A percentile compares a stretch with the other conserved stretches of the same genome.
Conservation (phyloP, 2,113 vertebrate species). For the Cyphomyrus discorhynchus region DNA sequence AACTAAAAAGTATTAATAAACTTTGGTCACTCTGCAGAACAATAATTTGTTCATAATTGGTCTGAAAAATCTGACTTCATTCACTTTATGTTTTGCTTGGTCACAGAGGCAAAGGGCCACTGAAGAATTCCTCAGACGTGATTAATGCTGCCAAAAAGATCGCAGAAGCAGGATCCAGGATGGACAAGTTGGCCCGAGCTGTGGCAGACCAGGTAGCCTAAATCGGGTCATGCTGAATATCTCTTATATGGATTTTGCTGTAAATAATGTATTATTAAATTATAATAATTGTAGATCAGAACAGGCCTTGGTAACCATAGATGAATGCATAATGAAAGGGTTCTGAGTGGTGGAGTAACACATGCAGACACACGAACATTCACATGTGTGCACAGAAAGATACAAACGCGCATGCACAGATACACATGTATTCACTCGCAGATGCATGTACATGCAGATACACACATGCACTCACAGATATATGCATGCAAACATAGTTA, state of each 20-base stretch:
- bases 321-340: too few species aligned
- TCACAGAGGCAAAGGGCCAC: conserved; percentile 90
- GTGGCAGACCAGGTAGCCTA: conserved; percentile 90
- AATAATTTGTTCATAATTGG: background rate
- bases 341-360: background rate
- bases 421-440: too few species aligned
- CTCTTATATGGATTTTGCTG: background rate
- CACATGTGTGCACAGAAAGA: too few species aligned
- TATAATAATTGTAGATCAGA: background rate
- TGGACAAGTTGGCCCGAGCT: conserved; percentile 96
- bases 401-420: too few species aligned
- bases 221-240: background rate
- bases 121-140: conserved; percentile 98
- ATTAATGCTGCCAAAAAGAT: conserved; percentile 99
- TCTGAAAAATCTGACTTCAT: background rate
- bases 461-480: background rate
- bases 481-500: background rate
- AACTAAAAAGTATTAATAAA: background rate
- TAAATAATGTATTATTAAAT: background rate
- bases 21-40: background rate
- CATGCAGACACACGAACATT: background rate
- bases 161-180: conserved; percentile 94
- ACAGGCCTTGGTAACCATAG: background rate
- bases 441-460: too few species aligned
- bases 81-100: conserved; percentile 18